These are phyloP conservation scores for Anser brachyrhynchus DNA, from an alignment of 2,113 vertebrate species.

Conservation along the genomic window DNA sequence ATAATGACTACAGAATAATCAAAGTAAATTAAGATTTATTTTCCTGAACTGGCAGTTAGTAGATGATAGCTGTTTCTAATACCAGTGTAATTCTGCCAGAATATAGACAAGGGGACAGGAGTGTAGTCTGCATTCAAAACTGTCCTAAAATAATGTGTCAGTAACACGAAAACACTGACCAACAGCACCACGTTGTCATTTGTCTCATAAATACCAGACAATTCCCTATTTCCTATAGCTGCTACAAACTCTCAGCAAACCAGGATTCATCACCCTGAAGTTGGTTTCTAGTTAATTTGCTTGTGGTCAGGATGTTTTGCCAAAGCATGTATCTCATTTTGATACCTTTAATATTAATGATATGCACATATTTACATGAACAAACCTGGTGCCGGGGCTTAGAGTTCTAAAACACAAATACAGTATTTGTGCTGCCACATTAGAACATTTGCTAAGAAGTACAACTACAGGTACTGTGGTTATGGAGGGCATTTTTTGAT, in stretches of 20 bases:
- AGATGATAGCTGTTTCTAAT: not conserved
- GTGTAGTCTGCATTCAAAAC: not conserved
- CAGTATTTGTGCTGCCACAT: not conserved
- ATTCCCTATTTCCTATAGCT: not conserved
- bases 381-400: not conserved
- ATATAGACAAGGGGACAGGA: not conserved
- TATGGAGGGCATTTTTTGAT: constrained; percentile 17
- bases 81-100: not conserved
- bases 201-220: not conserved
- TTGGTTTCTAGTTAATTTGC: not conserved
- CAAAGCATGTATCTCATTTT: not conserved
- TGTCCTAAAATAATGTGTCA: not conserved
- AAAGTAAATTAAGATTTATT: constrained; percentile 21
- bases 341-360: not conserved
- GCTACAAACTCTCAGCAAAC: not conserved
- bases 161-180: not conserved
- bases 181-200: not conserved
- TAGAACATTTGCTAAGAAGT: not conserved
- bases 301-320: not conserved
- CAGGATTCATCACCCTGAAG: not conserved
- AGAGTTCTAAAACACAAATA: not conserved
- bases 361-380: not conserved
- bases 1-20: constrained; percentile 16
- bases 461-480: not conserved
- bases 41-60: not conserved